phyloP scores from a whole-genome alignment of 92 coral and sea anemone genomes.

The Phymanthus crucifer region DNA sequence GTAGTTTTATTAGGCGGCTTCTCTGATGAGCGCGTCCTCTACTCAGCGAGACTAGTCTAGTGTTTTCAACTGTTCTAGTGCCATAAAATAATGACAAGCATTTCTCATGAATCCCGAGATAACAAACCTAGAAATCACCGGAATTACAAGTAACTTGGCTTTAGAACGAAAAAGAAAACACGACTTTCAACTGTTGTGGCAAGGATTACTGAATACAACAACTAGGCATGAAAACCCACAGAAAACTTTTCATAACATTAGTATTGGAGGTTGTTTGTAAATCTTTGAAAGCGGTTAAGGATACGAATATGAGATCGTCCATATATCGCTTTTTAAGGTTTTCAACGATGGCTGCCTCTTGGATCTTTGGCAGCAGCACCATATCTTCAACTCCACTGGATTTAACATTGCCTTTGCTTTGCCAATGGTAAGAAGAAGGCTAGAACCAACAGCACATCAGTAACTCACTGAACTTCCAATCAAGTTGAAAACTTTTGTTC shows the following conservation, averaged over 20 bases:
- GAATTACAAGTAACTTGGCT: background rate
- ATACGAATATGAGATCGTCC: conserved; percentile 99
- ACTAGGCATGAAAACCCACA: background rate
- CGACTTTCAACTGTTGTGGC: background rate
- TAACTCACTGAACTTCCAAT: background rate
- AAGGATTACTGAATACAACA: background rate
- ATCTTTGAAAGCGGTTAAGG: conserved; percentile 43
- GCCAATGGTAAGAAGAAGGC: conserved; percentile 97
- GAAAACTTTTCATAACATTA: background rate
- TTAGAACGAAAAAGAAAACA: background rate
- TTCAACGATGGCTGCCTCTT: conserved; percentile 96
- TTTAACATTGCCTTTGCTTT: conserved; percentile 95
- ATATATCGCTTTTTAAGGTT: conserved; percentile 92
- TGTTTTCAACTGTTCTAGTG: no score
- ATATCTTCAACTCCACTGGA: conserved; percentile 99
- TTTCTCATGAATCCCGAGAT: no score
- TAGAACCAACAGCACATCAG: conserved; percentile 10
- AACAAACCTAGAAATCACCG: background rate
- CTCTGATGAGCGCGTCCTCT: no score
- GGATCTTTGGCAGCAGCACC: conserved; percentile 97
- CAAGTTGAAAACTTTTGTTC: background rate
- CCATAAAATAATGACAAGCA: no score
- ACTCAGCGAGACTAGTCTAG: no score
- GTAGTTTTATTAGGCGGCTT: no score
- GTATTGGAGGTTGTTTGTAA: background rate